Base-by-base conservation (phyloP, 2,797 vertebrate genomes). In the Notoglanidium macrostoma region DNA sequence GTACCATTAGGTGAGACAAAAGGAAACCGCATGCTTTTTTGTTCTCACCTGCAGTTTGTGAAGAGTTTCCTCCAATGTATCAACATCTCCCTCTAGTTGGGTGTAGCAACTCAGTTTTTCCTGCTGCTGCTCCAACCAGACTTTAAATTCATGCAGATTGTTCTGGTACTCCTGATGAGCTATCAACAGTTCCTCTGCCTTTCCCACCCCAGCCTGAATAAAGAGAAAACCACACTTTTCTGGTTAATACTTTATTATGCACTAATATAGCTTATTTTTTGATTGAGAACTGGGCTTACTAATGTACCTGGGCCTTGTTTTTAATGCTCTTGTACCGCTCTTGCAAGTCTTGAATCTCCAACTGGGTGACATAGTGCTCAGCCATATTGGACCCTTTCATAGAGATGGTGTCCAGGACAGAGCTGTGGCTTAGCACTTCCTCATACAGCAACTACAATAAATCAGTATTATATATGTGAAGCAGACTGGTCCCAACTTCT, bases 91-190 rank as follows among this genome's bases (percentile, higher is more conserved):
- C 89, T 97, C 97, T 80, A 97, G 94, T 89, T 97, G 95, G 10
- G 95, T 96, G 76, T 96, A 93, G 23, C 89, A 95, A 49, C 93
- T 95, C 74, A 99, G 95, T 54, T 94, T 95, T 77, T 97, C 97
- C 90, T 97, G 97, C 89, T 99, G 97, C 89, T 97, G 96, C 86
- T 96, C 97, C 90, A 99, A 90, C 98, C 98, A 99, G 86, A 95
- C 93, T 92, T 98, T 98, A 94, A 99, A 99, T 54, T 95, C 92
- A 87, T 98, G 97, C 51, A 99, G 90, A 23, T 95, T 95, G 85
- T 95, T 95, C 93, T 99, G 98, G 92, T 99, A 98, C 26, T 97
- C 97, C 90, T 98, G 96, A 91, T 99, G 98, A 83, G 96, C 95
- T 82, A 94, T 92, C 80, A 99, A 96, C 63, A 97, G 91, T 87